These are phyloP conservation scores for Pristionchus entomophagus DNA, from an alignment of 2,888 invertebrate species.

Conservation along the genomic window DNA sequence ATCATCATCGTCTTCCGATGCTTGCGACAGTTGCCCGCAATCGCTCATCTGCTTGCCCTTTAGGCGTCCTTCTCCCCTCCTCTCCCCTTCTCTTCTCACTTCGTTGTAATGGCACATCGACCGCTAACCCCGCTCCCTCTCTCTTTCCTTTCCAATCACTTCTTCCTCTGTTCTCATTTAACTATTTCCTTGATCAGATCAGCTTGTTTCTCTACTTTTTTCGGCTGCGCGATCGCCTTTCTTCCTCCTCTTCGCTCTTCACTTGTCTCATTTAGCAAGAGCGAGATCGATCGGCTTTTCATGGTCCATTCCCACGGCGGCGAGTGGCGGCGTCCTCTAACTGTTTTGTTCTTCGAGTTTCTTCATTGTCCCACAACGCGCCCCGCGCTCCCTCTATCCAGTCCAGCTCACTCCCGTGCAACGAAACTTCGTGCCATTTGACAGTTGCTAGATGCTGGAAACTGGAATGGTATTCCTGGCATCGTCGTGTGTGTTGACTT, in stretches of 20 bases:
- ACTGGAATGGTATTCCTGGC: not conserved
- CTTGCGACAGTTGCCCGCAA: conserved; percentile 1
- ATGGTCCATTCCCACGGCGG: conserved; percentile 12
- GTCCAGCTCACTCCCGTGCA: not conserved
- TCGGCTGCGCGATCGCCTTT: conserved; percentile 9
- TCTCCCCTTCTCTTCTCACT: not conserved
- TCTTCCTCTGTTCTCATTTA: not conserved
- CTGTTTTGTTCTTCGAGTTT: not conserved
- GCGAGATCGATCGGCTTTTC: not conserved
- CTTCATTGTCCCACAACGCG: not conserved
- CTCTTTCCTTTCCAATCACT: not conserved
- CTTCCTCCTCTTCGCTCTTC: not conserved
- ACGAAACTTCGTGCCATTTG: conserved; percentile 10
- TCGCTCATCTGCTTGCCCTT: conserved; percentile 3
- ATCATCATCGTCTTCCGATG: not conserved
- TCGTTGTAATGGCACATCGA: not conserved
- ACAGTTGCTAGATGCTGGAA: not conserved
- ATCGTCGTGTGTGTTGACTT: not conserved
- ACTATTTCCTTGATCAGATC: not conserved
- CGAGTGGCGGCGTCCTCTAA: not conserved
- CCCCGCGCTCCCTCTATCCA: not conserved
- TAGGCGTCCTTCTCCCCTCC: not conserved
- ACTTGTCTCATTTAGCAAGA: not conserved
- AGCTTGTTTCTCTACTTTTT: conserved; percentile 24
- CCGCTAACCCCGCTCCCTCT: not conserved